Conservation (phyloP, 2,113 vertebrate species). For the Myiozetetes cayanensis region DNA sequence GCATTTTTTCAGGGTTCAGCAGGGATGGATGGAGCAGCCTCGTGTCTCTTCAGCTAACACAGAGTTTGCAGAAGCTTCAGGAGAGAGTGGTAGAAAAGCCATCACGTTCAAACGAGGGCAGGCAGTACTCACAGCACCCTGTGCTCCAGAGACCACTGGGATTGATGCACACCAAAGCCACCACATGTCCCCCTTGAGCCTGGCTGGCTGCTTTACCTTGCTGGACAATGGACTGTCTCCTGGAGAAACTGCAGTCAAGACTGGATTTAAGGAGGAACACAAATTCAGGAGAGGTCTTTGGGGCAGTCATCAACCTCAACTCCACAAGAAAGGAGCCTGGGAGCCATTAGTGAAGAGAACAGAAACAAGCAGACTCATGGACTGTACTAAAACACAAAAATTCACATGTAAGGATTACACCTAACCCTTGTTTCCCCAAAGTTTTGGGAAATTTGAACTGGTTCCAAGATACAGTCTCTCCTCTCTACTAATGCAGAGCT, state of each 20-base stretch:
- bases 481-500: neutral
- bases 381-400: neutral
- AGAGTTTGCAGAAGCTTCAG: neutral
- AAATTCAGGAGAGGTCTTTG: neutral
- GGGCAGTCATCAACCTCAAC: neutral
- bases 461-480: neutral
- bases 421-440: neutral
- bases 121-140: neutral
- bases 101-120: neutral
- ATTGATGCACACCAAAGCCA: neutral
- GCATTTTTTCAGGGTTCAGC: neutral
- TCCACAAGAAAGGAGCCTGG: neutral
- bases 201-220: neutral
- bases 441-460: neutral
- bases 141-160: neutral
- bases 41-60: neutral
- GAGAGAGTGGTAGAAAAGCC: neutral
- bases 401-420: neutral
- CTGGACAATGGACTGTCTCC: neutral
- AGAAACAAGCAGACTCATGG: neutral
- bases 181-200: fast-evolving
- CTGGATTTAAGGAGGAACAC: neutral
- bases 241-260: neutral
- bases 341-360: neutral
- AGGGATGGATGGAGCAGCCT: neutral